Evolutionary conservation across 2,888 invertebrate species (phyloP).

Genomic region (Adela reaumurella): DNA sequence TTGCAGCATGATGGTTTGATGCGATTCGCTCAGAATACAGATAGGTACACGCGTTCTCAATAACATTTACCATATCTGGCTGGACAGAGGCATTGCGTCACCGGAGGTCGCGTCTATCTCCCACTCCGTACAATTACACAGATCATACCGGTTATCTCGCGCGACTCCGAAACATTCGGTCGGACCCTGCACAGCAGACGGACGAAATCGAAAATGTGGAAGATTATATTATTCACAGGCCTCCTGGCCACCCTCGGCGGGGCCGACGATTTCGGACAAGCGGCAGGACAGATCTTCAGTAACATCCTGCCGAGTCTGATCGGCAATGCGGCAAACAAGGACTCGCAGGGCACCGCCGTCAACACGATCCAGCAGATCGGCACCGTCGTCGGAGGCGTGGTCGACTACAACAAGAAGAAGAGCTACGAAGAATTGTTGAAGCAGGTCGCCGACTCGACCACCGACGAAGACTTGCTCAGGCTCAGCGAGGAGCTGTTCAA

Average conservation of each 20-base stretch:
- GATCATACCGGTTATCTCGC: neutral
- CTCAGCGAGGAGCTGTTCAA: constrained; percentile 70
- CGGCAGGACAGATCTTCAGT: constrained; percentile 47
- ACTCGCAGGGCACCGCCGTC: constrained; percentile 33
- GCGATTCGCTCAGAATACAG: too few species aligned
- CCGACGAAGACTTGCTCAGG: constrained; percentile 64
- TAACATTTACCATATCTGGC: neutral
- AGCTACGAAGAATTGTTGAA: constrained; percentile 42
- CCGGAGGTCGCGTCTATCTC: neutral
- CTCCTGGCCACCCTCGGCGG: constrained; percentile 25
- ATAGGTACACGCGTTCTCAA: neutral
- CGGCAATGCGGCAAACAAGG: constrained; percentile 29
- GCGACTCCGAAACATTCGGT: neutral
- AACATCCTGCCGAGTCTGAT: constrained; percentile 41
- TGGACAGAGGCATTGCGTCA: neutral
- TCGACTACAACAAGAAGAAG: constrained; percentile 47
- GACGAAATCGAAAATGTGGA: neutral
- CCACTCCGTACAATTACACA: neutral
- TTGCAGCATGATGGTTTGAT: too few species aligned
- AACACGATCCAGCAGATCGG: constrained; percentile 44
- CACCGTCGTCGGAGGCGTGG: constrained; percentile 46
- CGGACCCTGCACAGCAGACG: neutral
- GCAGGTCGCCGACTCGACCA: constrained; percentile 50
- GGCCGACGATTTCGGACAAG: constrained; percentile 37
- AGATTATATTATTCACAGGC: neutral